Evolutionary conservation across 2,113 vertebrate species (phyloP).

Genomic region (Ramphastos sulfuratus): DNA sequence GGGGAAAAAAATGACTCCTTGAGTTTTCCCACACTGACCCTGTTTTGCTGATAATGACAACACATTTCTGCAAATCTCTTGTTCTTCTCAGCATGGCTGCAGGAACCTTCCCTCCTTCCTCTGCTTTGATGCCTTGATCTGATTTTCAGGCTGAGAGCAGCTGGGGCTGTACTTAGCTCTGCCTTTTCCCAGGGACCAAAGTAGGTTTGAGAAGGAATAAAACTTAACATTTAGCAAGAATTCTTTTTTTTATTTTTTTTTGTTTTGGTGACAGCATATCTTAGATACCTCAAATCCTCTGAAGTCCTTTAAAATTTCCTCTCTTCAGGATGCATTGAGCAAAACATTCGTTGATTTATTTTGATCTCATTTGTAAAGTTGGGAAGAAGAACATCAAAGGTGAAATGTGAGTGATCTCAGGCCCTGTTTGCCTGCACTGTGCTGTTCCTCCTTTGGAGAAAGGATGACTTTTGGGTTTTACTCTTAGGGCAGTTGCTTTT

Average conservation of each 20-base stretch:
- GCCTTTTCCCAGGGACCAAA: neutral
- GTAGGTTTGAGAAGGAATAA: neutral
- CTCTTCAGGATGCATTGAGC: neutral
- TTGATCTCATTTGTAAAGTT: neutral
- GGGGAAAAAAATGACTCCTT: neutral
- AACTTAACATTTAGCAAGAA: neutral
- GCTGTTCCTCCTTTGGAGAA: neutral
- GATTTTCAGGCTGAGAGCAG: neutral
- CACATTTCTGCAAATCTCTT: neutral
- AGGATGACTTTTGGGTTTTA: accelerated
- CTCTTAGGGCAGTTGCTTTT: neutral
- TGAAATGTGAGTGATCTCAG: accelerated
- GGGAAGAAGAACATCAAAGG: neutral
- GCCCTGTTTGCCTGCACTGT: accelerated
- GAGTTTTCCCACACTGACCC: accelerated
- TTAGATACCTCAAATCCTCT: neutral
- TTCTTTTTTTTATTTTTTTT: no score
- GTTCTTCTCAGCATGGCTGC: neutral
- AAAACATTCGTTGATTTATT: accelerated
- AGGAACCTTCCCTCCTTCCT: neutral
- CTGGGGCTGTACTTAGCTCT: neutral
- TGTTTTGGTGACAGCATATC: neutral
- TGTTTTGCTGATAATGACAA: neutral
- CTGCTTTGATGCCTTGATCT: neutral
- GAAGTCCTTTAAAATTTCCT: neutral